phyloP scores from a whole-genome alignment of 2,113 vertebrate genomes.

The Tragelaphus imberbis region DNA sequence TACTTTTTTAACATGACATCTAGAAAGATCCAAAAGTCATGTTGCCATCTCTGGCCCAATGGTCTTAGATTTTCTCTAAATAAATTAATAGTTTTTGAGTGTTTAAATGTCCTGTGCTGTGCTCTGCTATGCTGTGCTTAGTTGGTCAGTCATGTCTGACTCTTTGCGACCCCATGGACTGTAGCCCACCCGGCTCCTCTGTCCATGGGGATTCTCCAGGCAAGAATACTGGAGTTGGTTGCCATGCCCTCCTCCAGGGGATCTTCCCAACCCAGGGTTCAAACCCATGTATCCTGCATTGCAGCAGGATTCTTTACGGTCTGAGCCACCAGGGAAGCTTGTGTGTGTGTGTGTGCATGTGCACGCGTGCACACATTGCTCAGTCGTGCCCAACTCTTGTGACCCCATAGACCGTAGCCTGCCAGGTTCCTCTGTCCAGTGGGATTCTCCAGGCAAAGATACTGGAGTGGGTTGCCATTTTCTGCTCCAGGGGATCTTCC shows the following conservation, averaged over 20 bases:
- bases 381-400: background rate
- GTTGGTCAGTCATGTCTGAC: accelerated
- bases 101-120: background rate
- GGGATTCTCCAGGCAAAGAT: background rate
- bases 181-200: background rate
- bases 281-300: background rate
- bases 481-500: too few species aligned
- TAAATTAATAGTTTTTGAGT: background rate
- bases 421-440: background rate
- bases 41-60: background rate
- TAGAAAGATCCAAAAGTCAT: background rate
- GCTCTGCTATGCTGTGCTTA: background rate
- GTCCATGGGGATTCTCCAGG: background rate
- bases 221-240: background rate
- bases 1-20: background rate
- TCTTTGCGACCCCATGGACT: background rate
- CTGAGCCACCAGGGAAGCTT: background rate
- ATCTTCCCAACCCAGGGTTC: background rate
- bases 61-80: background rate
- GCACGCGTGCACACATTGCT: accelerated
- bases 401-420: background rate
- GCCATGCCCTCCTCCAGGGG: background rate
- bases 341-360: background rate
- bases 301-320: background rate
- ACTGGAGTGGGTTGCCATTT: background rate